phyloP scores from a whole-genome alignment of 2,888 invertebrate genomes.

The Taenaris catops region DNA sequence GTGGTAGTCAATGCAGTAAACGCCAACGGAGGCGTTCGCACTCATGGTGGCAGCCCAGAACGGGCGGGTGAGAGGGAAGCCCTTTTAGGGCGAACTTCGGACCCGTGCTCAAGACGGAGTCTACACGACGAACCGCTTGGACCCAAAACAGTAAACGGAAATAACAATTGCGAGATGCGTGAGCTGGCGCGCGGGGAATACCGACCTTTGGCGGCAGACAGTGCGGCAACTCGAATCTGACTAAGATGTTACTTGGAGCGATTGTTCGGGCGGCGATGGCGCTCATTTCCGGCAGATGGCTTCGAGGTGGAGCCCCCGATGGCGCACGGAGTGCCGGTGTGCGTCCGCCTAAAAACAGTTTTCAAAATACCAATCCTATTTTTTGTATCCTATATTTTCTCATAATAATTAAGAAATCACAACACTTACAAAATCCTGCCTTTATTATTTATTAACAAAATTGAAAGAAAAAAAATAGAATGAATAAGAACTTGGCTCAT shows the following conservation, averaged over 20 bases:
- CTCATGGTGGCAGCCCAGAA: slow-evolving; percentile 72
- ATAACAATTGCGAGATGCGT: slow-evolving; percentile 89
- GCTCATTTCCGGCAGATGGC: slow-evolving; percentile 66
- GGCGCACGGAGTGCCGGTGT: slow-evolving; percentile 40
- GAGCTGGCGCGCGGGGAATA: slow-evolving; percentile 82
- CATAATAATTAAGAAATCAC: no score
- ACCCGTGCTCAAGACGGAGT: slow-evolving; percentile 60
- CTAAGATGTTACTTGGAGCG: slow-evolving; percentile 88
- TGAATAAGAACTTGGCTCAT: no score
- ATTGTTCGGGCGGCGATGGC: slow-evolving; percentile 82
- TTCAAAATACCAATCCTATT: no score
- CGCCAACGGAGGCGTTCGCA: slow-evolving; percentile 80
- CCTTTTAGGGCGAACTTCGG: slow-evolving; percentile 69
- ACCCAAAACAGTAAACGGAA: slow-evolving; percentile 84
- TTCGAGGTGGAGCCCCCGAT: slow-evolving; percentile 53
- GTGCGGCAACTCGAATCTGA: slow-evolving; percentile 83
- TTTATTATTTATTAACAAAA: no score
- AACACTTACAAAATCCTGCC: no score
- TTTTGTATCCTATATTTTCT: no score
- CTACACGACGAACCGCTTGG: slow-evolving; percentile 72
- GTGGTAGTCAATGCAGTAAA: slow-evolving; percentile 75
- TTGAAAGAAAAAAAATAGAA: no score
- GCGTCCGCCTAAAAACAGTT: no score
- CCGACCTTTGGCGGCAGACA: slow-evolving; percentile 72
- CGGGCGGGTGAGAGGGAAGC: slow-evolving; percentile 81